Percentiles rank a stretch among this genome's conserved stretches.
These are phyloP conservation scores for Caenorhabditis sp. DNA, from an alignment of 2,888 invertebrate species.

Conservation along the genomic window DNA sequence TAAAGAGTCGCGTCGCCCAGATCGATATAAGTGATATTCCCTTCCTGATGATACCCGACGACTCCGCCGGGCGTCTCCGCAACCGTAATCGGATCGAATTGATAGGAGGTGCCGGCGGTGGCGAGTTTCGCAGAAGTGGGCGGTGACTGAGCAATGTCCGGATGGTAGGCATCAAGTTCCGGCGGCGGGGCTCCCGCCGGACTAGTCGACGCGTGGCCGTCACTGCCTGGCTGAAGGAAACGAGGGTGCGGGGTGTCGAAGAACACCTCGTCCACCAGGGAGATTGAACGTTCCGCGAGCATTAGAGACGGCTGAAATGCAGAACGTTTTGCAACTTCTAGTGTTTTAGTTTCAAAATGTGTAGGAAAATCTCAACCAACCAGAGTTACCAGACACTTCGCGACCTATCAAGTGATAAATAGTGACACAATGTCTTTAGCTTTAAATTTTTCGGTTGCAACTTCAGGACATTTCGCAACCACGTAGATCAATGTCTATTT, in stretches of 20 bases:
- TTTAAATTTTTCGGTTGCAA: too few species aligned
- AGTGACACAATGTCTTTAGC: too few species aligned
- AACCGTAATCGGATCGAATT: slow-evolving; percentile 25
- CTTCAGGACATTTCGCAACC: too few species aligned
- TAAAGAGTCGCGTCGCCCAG: slow-evolving; percentile 28
- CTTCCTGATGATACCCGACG: slow-evolving; percentile 13
- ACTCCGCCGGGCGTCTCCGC: neutral
- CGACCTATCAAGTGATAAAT: too few species aligned
- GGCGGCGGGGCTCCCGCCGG: slow-evolving; percentile 22
- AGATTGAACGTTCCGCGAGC: slow-evolving; percentile 15
- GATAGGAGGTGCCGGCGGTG: neutral
- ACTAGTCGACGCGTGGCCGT: too few species aligned
- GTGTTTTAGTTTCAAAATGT: too few species aligned
- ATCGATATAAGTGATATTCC: slow-evolving; percentile 43
- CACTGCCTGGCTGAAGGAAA: neutral
- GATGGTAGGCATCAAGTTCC: slow-evolving; percentile 51
- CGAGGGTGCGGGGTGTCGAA: slow-evolving; percentile 19
- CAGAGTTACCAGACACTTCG: too few species aligned
- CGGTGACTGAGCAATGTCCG: slow-evolving; percentile 44
- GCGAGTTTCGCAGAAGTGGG: slow-evolving; percentile 29
- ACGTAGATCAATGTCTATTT: too few species aligned
- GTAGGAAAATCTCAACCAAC: too few species aligned
- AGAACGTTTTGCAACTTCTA: too few species aligned
- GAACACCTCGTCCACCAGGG: slow-evolving; percentile 42
- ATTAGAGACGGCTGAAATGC: slow-evolving; percentile 4